Percentiles rank a stretch among this genome's conserved stretches.
phyloP scores from a whole-genome alignment of 1,140 invertebrate species.

The Lasioglossum albipes region DNA sequence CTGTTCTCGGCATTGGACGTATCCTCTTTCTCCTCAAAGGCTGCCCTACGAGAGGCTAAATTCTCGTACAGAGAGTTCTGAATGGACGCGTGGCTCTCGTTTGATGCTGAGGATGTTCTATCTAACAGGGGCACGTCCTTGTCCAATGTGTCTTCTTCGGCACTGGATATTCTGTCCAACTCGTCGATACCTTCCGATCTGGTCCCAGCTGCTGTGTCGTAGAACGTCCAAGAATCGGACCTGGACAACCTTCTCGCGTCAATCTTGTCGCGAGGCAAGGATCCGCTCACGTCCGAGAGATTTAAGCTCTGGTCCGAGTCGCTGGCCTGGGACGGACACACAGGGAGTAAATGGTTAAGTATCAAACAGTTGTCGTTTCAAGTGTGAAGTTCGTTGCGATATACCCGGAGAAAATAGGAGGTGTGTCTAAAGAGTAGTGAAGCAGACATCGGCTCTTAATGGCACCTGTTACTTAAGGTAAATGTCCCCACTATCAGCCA shows the following conservation, averaged over 20 bases:
- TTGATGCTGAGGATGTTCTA: slow-evolving; percentile 56
- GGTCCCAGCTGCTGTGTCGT: slow-evolving; percentile 71
- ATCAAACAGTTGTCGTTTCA: not conserved
- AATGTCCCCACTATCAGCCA: no score
- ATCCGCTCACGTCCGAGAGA: slow-evolving; percentile 61
- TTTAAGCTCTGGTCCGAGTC: slow-evolving; percentile 77
- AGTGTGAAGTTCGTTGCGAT: no score
- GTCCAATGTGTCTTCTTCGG: slow-evolving; percentile 56
- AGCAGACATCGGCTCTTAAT: no score
- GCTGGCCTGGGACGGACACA: slow-evolving; percentile 59
- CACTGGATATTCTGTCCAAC: slow-evolving; percentile 67
- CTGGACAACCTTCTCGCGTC: slow-evolving; percentile 71
- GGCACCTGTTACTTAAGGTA: no score
- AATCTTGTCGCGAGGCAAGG: slow-evolving; percentile 36
- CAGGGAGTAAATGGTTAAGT: not conserved
- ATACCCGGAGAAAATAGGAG: no score
- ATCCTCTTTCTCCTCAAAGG: slow-evolving; percentile 7
- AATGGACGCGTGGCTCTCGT: slow-evolving; percentile 66
- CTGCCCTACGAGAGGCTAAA: slow-evolving; percentile 50
- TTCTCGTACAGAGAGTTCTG: slow-evolving; percentile 76
- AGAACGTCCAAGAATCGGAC: slow-evolving; percentile 82
- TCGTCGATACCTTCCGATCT: slow-evolving; percentile 57
- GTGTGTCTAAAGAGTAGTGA: no score
- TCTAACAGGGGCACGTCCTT: slow-evolving; percentile 57
- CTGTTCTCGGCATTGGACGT: not conserved